Evolutionary conservation across 1,140 invertebrate genomes (phyloP), one percentile per base, ranked within the genome.

Genomic region (Yoshiicerus persimilis): DNA sequence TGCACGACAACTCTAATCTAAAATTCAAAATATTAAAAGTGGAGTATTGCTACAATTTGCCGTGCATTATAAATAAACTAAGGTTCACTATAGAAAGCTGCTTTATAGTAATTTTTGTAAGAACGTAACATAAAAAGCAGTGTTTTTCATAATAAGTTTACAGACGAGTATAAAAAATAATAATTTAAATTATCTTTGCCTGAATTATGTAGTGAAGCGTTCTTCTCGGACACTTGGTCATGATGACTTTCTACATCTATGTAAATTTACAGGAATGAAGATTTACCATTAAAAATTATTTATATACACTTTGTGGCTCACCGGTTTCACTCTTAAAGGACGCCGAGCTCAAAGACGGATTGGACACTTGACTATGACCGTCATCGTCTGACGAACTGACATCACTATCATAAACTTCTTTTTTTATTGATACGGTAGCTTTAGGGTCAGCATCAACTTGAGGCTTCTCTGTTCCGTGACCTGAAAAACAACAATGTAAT

Each of bases 341-440:
- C 6, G 87, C 89, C 1, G 89, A 89, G 75, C 89, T 89, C 2
- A 89, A 84, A 16, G 89, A 89, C 25, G 89, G 89, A 75, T 90
- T 90, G 5, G 89, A 90, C 20, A 89, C 88, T 62, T 88, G 80
- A 83, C 87, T 88, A 47, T 90, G 89, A 8, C 77, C 88, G 30
- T 86, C 88, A 34, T 88, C 87, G 62, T 88, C 88, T 25, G 92
- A 92, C 11, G 92, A 92, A 77, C 91, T 92, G 27, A 96, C 96
- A 92, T 97, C 96, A 92, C 96, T 96, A 91, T 97, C 96, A 89
- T 93, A 93, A 25, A 92, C 56, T 23, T 90, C 87, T n/a, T 34
- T 80, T 23, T 36, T 80, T 9, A 80, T 20, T 10, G 62, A 30
- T 38, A 5, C 16, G 86, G 36, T 56, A 38, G 27, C n/a, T 4